Conservation (phyloP, 2,113 vertebrate genomes). For the Oreochromis tanganicae region DNA sequence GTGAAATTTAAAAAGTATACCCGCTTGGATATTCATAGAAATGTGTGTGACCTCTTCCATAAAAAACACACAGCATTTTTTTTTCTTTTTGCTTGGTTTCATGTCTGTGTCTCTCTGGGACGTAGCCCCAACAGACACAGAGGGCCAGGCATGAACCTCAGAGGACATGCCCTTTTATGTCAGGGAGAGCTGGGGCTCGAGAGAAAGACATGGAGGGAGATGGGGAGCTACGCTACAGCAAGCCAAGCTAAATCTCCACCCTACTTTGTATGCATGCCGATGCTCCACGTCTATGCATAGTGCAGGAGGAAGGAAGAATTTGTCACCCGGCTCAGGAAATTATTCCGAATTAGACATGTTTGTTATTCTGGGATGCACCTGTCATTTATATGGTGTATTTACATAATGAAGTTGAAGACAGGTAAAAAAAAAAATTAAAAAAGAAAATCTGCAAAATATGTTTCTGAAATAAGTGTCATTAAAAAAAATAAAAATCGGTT, state of each 20-base stretch:
- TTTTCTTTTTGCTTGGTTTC: not conserved
- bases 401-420: not conserved
- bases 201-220: not conserved
- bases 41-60: not conserved
- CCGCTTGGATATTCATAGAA: not conserved
- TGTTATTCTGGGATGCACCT: conserved; percentile 41
- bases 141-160: conserved; percentile 33
- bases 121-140: conserved; percentile 7
- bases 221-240: conserved; percentile 23
- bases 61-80: not conserved
- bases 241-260: conserved; percentile 52
- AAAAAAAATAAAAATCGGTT: not conserved
- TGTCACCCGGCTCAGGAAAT: conserved; percentile 56
- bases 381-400: conserved; percentile 26
- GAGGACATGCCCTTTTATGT: conserved; percentile 59
- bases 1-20: not conserved
- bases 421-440: not conserved
- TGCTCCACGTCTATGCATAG: conserved; percentile 36
- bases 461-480: not conserved
- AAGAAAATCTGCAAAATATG: not conserved
- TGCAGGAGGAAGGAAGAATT: conserved; percentile 53
- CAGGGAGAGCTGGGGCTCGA: not conserved
- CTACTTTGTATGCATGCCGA: conserved; percentile 64
- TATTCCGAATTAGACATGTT: conserved; percentile 55
- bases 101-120: not conserved